These are phyloP conservation scores for Gymnothorax javanicus DNA, from an alignment of 2,797 vertebrate genomes.

Conservation along the genomic window DNA sequence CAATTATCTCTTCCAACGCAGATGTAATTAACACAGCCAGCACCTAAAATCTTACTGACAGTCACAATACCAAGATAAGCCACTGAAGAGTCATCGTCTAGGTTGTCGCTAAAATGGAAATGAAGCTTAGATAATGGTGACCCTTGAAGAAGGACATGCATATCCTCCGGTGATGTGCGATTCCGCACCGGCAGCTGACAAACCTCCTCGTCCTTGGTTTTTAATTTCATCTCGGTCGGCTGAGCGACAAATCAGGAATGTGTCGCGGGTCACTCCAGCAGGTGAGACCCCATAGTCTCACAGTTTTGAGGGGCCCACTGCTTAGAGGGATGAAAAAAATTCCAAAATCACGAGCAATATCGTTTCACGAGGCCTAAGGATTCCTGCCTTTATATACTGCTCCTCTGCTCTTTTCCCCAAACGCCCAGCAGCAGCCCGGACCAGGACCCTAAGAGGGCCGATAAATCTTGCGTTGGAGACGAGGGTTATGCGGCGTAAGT, in stretches of 20 bases:
- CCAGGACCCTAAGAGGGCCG: conserved; percentile 64
- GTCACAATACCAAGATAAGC: neutral
- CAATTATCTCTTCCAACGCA: too few relatives aligned
- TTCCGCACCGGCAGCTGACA: too few relatives aligned
- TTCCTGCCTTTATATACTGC: neutral
- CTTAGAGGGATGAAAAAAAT: too few relatives aligned
- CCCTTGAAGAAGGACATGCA: neutral
- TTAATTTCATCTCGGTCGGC: conserved; percentile 71
- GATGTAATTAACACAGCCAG: too few relatives aligned
- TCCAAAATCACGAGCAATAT: neutral
- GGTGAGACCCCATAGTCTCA: too few relatives aligned
- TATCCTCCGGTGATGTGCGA: neutral
- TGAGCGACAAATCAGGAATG: conserved; percentile 74
- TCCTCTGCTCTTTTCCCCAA: neutral
- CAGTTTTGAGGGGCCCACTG: neutral
- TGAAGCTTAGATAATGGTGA: neutral
- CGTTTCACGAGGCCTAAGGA: too few relatives aligned
- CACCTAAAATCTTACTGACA: too few relatives aligned
- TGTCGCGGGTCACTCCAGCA: conserved; percentile 45
- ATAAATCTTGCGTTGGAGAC: conserved; percentile 70
- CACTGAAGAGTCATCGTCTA: neutral
- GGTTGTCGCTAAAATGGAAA: neutral
- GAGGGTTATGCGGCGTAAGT: conserved; percentile 44
- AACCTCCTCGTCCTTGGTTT: conserved; percentile 10
- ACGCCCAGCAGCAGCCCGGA: conserved; percentile 59